Base-by-base conservation (phyloP, 2,888 invertebrate genomes). In the Allygus modestus region DNA sequence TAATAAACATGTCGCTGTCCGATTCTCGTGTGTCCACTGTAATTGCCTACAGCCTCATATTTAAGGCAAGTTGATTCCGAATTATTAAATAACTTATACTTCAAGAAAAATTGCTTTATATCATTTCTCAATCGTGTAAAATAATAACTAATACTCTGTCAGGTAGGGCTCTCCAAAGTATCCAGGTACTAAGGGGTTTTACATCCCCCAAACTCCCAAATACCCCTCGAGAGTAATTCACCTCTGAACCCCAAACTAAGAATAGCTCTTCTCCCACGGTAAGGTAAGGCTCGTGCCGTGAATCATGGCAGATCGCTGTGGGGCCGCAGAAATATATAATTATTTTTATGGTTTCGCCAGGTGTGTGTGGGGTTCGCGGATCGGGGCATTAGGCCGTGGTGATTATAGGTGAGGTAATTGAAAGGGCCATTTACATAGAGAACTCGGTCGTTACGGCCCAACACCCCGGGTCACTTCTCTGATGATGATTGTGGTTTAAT, bases 401-500 rank as follows among this genome's bases (percentile, higher is more conserved):
- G 82, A 82, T 82, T 82, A 82, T 69, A 71, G 41, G 46, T 82
- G 33, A 73, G 71, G 73, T 82, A 82, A 82, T 82, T 82, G 82
- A 82, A 82, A 82, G 82, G 46, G 82, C 82, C 69, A 82, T 82
- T 82, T 82, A 82, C 82, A 82, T 82, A 73, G 71, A 82, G 82
- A 73, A 46, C 51, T 77, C 61, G 73, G 51, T 82, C 82, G 82
- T 82, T 82, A 82, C 73, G 43, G 51, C 20, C 71, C 33, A 54
- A 82, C 73, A 82, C 82, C 71, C 73, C 82, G 33, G 79, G 84
- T 61, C 83, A 43, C 61, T 37, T 23, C 43, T 43, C 65, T 84
- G 84, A 84, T 84, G 84, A 84, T 84, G 84, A 84, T 84, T 65
- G 84, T 79, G 33, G 61, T 84, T 79, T 84, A 84, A 84, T 84